These are phyloP conservation scores for Pygocentrus nattereri DNA, from an alignment of 2,797 vertebrate species.

Conservation along the genomic window DNA sequence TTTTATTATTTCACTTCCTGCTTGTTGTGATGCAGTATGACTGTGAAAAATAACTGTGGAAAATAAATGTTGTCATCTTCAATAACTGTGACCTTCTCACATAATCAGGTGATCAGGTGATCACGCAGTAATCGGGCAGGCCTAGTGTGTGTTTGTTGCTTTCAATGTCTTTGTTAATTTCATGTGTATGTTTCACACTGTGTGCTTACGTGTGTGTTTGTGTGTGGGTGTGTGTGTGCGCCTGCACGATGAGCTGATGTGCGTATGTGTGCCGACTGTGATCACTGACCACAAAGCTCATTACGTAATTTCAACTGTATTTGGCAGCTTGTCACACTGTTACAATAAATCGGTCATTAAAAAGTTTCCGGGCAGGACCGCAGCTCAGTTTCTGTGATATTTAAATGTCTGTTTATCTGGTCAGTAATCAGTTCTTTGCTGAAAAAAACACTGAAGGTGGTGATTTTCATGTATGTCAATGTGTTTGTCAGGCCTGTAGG, in stretches of 20 bases:
- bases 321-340: background rate
- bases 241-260: too few species aligned
- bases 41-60: too few species aligned
- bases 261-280: slow-evolving; percentile 2
- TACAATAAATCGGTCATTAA: background rate
- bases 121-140: too few species aligned
- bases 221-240: background rate
- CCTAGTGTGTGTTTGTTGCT: too few species aligned
- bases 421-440: too few species aligned
- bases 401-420: background rate
- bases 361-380: background rate
- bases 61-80: too few species aligned
- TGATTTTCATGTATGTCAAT: background rate
- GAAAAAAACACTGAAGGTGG: too few species aligned
- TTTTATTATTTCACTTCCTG: too few species aligned
- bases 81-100: too few species aligned
- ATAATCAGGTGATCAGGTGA: too few species aligned
- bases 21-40: too few species aligned
- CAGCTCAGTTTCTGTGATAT: background rate
- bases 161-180: background rate
- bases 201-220: background rate
- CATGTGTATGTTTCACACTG: background rate
- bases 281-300: background rate
- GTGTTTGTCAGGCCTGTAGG: slow-evolving; percentile 19
- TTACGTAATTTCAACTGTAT: background rate